Evolutionary conservation across 1,140 invertebrate genomes (phyloP), one percentile per base, ranked within the genome.

Genomic region (Pissodes strobi): DNA sequence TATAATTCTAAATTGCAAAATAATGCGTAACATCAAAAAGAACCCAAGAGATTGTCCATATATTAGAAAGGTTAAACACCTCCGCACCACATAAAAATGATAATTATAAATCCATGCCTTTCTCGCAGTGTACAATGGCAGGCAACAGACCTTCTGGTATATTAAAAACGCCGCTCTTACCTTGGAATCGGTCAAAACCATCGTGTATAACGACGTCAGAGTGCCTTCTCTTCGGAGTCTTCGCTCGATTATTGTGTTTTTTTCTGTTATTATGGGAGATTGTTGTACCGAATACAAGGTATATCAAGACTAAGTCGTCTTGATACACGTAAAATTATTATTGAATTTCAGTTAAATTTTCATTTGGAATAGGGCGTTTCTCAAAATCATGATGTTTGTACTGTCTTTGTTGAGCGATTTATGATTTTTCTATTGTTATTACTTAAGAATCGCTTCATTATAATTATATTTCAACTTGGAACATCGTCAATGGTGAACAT

Each of bases 171-270:
- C 15, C 25, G 38, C 38, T 43, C n/a, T 58, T 58, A 38, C 55
- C 55, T 58, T 58, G 55, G 55, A 58, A 17, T 38, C 55, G 55
- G 55, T 58, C 55, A 58, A 43, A 58, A 58, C 55, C 55, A 45
- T 58, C 22, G 12, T 3, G 13, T 45, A 45, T 18, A 52, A 45
- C 55, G 21, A 45, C 39, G 55, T 43, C 55, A 58, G 39, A 41
- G 23, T 58, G 21, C 39, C 55, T 56, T 58, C 39, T 58, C 55
- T 58, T n/a, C n/a, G n/a, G n/a, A n/a, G n/a, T n/a, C n/a, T n/a
- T 43, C 23, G 34, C 19, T 23, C 13, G 15, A 45, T 45, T 43
- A 22, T 58, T 21, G 55, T 43, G n/a, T n/a, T n/a, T n/a, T 58
- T 58, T 45, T 45, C 38, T 23, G 34, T 25, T 58, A 58, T 45